These are phyloP conservation scores for Arctia plantaginis DNA, from an alignment of 2,888 invertebrate genomes.

Conservation along the genomic window DNA sequence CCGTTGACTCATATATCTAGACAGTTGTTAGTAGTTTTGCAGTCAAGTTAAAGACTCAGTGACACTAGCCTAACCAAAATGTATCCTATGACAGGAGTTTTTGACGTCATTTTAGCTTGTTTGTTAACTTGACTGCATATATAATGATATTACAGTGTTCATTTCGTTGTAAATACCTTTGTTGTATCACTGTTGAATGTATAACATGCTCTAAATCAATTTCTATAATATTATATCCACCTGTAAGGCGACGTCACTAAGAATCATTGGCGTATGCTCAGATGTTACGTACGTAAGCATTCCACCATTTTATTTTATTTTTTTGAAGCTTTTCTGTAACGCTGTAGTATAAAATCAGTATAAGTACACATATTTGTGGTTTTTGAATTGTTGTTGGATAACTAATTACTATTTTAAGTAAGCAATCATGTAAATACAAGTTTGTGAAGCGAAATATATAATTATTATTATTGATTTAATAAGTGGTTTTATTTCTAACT, in stretches of 20 bases:
- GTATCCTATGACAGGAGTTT: constrained; percentile 6
- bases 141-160: constrained; percentile 78
- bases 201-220: constrained; percentile 41
- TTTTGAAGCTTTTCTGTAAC: constrained; percentile 64
- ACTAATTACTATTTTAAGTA: constrained; percentile 77
- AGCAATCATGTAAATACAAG: constrained; percentile 85
- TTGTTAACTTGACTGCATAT: constrained; percentile 66
- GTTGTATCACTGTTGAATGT: constrained; percentile 65
- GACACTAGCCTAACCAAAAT: constrained; percentile 20
- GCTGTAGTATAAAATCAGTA: constrained; percentile 65
- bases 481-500: constrained; percentile 7
- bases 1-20: constrained; percentile 54
- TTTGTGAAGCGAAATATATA: constrained; percentile 81
- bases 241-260: constrained; percentile 30
- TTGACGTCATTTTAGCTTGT: constrained; percentile 21
- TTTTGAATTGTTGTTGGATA: constrained; percentile 78
- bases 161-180: constrained; percentile 77
- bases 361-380: constrained; percentile 80
- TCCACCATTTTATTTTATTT: constrained; percentile 68
- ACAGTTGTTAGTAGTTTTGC: constrained; percentile 66
- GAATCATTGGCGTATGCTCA: constrained; percentile 55
- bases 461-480: constrained; percentile 73
- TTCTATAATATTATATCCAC: constrained; percentile 23
- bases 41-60: constrained; percentile 55
- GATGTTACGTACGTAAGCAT: constrained; percentile 76